Evolutionary conservation across 2,113 vertebrate genomes (phyloP).

Genomic region (Alethe diademata): DNA sequence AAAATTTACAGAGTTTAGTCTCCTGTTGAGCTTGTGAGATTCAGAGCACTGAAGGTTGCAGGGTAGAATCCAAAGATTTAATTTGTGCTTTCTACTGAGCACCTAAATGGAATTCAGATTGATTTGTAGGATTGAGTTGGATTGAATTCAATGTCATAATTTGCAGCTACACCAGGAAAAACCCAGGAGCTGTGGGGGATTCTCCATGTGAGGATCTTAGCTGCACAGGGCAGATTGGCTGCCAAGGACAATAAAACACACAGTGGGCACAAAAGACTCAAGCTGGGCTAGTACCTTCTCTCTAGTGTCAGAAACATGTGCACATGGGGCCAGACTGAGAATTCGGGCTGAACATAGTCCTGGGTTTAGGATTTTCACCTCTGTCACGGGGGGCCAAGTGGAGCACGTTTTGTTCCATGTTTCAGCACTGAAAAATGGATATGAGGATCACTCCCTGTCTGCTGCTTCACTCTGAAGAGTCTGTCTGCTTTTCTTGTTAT

Average conservation of each 20-base stretch:
- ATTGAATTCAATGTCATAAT: background rate
- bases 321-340: too few relatives aligned
- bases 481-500: background rate
- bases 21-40: background rate
- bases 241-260: background rate
- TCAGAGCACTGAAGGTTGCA: background rate
- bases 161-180: background rate
- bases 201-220: fast-evolving
- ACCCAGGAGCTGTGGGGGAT: background rate
- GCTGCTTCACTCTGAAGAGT: background rate
- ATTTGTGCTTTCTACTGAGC: background rate
- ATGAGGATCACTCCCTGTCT: background rate
- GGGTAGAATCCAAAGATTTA: background rate
- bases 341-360: background rate
- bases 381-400: fast-evolving
- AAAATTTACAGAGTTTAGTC: background rate
- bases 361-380: background rate
- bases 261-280: background rate
- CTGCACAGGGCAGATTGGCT: background rate
- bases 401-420: background rate
- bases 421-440: background rate
- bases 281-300: background rate
- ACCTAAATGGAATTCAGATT: background rate
- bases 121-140: background rate
- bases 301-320: background rate